A percentile compares a stretch with the other conserved stretches of the same genome.
These are phyloP conservation scores for Plodia interpunctella DNA, from an alignment of 1,140 invertebrate genomes.

Conservation along the genomic window DNA sequence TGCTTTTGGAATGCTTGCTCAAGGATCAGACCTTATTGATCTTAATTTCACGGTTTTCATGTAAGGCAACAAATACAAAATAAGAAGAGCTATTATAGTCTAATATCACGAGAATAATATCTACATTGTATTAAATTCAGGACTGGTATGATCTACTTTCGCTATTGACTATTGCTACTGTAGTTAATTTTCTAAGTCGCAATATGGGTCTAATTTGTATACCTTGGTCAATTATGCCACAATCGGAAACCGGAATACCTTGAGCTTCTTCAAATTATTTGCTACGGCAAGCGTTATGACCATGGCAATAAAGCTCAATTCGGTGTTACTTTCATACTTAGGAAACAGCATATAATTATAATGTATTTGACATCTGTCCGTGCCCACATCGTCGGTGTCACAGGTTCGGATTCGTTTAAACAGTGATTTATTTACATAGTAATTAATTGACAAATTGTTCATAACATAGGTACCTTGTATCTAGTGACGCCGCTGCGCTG, in stretches of 20 bases:
- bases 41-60: too few species aligned
- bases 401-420: neutral
- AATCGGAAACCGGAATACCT: slow-evolving; percentile 4
- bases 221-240: neutral
- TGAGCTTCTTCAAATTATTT: slow-evolving; percentile 8
- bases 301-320: neutral
- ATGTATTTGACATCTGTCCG: too few species aligned
- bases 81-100: too few species aligned
- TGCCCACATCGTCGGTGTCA: neutral
- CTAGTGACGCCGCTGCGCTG: too few species aligned
- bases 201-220: too few species aligned
- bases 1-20: too few species aligned
- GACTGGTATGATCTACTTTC: neutral
- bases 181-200: neutral
- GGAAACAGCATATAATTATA: too few species aligned
- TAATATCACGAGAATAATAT: too few species aligned
- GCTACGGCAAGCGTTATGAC: neutral
- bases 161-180: neutral
- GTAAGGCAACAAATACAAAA: too few species aligned
- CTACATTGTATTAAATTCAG: too few species aligned
- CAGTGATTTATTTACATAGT: neutral
- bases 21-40: too few species aligned
- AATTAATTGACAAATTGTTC: neutral
- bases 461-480: too few species aligned
- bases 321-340: neutral